Base-by-base conservation (phyloP, 2,113 vertebrate genomes). In the Acanthochromis polyacanthus region DNA sequence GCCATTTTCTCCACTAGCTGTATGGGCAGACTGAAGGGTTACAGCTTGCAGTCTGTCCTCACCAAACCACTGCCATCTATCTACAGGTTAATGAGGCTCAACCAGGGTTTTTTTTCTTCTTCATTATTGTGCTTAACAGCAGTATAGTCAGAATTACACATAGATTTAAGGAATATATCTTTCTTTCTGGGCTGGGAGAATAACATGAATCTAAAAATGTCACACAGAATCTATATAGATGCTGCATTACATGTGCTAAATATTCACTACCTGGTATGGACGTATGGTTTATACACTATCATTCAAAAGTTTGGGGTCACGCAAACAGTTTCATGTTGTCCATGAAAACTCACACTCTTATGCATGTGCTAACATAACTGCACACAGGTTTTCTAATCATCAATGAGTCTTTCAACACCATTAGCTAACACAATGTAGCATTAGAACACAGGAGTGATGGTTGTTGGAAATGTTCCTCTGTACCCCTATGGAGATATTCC, bases 81-180 rank as follows among this genome's bases (percentile, higher is more conserved):
- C 86, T 70, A 59, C 77, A 76, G 88, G 74, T 80, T 91, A 91
- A 93, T 83, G 90, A 89, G 75, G 77, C 85, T 78, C 82, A 78
- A 51, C 72, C 76, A 45, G 50, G 65, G n/a, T n/a, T 25, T 46
- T 77, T 75, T 74, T 23, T 15, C 23, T 50, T 66, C 48, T 46
- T 79, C 55, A 67, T 56, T 43, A 67, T 55, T 69, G 65, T 57
- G 81, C 30, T 72, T 48, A 84, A 56, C 74, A 71, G 48, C 45
- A 36, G n/a, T 4, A 17, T 28, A 56, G 36, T 38, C n/a, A 59
- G 58, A 50, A 81, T 82, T 73, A 67, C 15, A 75, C 30, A 70
- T 22, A 63, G 52, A 80, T 62, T 43, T 30, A 30, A 32, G 50
- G 25, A 45, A 25, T 30, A 56, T 46, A 14, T 50, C 15, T 43